Percentiles rank a stretch among this genome's conserved stretches.
Conservation (phyloP, 2,797 vertebrate species). For the Argentina silus region DNA sequence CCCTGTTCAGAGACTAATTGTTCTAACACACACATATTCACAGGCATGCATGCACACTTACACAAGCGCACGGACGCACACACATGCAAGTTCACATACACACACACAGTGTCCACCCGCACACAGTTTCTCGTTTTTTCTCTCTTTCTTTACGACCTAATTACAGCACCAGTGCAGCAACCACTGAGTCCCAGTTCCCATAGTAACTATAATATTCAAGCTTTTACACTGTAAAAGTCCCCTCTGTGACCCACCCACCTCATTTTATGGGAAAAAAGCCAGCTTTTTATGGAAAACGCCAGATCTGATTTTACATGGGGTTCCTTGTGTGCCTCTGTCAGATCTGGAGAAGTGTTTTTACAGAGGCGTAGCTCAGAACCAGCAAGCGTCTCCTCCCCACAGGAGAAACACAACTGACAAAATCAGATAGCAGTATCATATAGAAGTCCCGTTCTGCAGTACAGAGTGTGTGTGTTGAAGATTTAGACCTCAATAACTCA, state of each 20-base stretch:
- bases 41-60: slow-evolving; percentile 17
- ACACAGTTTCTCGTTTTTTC: slow-evolving; percentile 12
- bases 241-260: slow-evolving; percentile 50
- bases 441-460: background rate
- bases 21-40: slow-evolving; percentile 43
- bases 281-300: slow-evolving; percentile 42
- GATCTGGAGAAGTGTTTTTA: slow-evolving; percentile 66
- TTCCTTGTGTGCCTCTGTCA: slow-evolving; percentile 54
- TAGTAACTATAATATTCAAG: slow-evolving; percentile 65
- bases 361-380: slow-evolving; percentile 36
- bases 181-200: slow-evolving; percentile 62
- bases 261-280: slow-evolving; percentile 57
- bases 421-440: slow-evolving; percentile 4
- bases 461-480: background rate
- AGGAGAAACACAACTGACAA: slow-evolving; percentile 26
- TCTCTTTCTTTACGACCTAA: slow-evolving; percentile 48
- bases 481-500: background rate
- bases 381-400: slow-evolving; percentile 2
- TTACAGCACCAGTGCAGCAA: slow-evolving; percentile 56
- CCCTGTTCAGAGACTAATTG: slow-evolving; percentile 22
- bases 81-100: background rate
- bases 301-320: slow-evolving; percentile 59
- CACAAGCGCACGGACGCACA: background rate
- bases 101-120: background rate
- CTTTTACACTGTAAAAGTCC: slow-evolving; percentile 58